Percentiles rank a stretch among this genome's conserved stretches.
Conservation (phyloP, 2,888 invertebrate species). For the Orgyia antiqua region DNA sequence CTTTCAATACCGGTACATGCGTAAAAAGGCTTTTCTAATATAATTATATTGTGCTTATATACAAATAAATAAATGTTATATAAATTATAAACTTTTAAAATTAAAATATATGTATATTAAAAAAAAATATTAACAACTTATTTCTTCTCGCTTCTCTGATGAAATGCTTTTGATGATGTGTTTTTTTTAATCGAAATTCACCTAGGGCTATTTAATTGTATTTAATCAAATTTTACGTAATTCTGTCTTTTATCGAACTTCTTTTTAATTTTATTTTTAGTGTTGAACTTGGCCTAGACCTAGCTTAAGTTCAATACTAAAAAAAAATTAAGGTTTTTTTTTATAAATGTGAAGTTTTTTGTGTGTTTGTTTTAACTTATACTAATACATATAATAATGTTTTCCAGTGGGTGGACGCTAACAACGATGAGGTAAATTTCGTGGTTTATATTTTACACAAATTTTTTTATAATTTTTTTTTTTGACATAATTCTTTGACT, state of each 20-base stretch:
- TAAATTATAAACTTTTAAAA: too few species aligned
- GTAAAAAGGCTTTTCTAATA: constrained; percentile 15
- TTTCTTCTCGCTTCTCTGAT: constrained; percentile 44
- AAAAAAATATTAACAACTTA: constrained; percentile 30
- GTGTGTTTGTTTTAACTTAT: constrained; percentile 35
- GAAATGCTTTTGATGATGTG: constrained; percentile 64
- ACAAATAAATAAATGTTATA: constrained; percentile 34
- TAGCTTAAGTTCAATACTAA: too few species aligned
- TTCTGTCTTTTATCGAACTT: too few species aligned
- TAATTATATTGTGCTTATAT: constrained; percentile 47
- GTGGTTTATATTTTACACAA: constrained; percentile 23
- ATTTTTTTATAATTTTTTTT: constrained; percentile 15
- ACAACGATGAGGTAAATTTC: constrained; percentile 81
- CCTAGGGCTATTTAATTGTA: too few species aligned
- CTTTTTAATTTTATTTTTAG: too few species aligned
- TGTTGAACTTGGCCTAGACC: too few species aligned
- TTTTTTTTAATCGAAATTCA: too few species aligned
- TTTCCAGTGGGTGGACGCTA: constrained; percentile 83
- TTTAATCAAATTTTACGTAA: too few species aligned
- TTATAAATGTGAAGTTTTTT: constrained; percentile 20
- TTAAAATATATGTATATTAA: constrained; percentile 16
- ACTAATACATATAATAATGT: constrained; percentile 68
- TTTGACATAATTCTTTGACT: constrained; percentile 24
- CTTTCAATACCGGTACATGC: constrained; percentile 11
- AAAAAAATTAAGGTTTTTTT: too few species aligned